Evolutionary conservation across 2,113 vertebrate genomes (phyloP).

Genomic region (Nycticryphes semicollaris): DNA sequence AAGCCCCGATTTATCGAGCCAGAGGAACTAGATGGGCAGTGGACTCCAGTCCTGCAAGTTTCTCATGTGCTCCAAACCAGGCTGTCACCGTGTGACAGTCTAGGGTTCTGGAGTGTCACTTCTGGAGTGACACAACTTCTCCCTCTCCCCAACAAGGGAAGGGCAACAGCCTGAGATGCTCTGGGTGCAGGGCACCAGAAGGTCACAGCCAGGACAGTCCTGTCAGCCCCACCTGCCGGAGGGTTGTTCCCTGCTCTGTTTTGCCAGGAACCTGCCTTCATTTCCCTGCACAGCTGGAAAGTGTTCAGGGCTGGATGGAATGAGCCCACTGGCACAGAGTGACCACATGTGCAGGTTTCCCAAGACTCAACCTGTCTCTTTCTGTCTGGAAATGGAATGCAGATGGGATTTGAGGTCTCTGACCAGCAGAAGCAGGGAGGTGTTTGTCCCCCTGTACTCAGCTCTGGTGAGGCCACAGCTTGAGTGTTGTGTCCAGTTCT

Average conservation of each 20-base stretch:
- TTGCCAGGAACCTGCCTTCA: constrained; percentile 21
- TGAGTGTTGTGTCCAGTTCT: too few species aligned
- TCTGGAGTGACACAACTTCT: neutral
- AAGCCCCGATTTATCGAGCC: neutral
- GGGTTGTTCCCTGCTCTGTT: neutral
- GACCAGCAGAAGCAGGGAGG: too few species aligned
- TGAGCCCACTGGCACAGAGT: neutral
- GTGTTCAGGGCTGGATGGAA: constrained; percentile 35
- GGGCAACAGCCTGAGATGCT: neutral
- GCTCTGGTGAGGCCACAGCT: too few species aligned
- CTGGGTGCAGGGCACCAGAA: neutral
- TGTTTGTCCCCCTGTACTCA: too few species aligned
- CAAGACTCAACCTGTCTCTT: neutral
- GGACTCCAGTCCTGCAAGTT: neutral
- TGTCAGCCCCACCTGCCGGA: constrained; percentile 29
- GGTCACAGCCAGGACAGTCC: constrained; percentile 25
- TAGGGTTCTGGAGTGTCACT: neutral
- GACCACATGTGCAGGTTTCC: constrained; percentile 36
- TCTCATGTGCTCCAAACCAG: neutral
- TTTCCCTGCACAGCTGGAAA: constrained; percentile 49
- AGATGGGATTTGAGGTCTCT: neutral
- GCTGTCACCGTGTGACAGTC: neutral
- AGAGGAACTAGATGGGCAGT: neutral
- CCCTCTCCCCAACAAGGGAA: neutral
- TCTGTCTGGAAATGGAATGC: neutral